Evolutionary conservation across 2,888 invertebrate genomes (phyloP).

Genomic region (Lamellibrachia satsuma): DNA sequence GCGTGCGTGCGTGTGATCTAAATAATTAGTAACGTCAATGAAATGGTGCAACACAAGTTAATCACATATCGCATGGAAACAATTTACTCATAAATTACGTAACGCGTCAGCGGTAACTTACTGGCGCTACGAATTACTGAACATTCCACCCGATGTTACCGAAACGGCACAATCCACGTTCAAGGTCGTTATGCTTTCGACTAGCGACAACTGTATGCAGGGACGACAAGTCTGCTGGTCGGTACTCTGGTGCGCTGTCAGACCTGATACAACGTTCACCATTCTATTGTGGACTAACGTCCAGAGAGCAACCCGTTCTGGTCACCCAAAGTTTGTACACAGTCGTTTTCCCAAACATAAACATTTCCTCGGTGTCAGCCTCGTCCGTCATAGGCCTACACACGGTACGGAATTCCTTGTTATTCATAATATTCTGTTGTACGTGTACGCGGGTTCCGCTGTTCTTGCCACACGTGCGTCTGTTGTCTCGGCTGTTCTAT

Average conservation of each 20-base stretch:
- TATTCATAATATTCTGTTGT: neutral
- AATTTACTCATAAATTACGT: neutral
- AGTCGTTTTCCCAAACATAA: neutral
- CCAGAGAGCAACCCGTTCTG: neutral
- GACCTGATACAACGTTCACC: neutral
- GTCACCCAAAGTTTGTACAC: neutral
- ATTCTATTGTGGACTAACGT: too few species aligned
- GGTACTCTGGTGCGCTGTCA: neutral
- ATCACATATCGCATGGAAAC: neutral
- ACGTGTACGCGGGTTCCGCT: neutral
- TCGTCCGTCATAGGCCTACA: neutral
- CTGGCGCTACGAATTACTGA: neutral
- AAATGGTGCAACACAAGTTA: neutral
- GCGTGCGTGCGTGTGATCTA: neutral
- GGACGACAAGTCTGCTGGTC: neutral
- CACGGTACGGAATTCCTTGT: neutral
- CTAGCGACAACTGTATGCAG: neutral
- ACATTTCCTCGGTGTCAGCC: neutral
- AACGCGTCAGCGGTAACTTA: neutral
- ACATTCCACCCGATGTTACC: neutral
- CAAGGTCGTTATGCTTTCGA: neutral
- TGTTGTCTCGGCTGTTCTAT: neutral
- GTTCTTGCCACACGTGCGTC: neutral
- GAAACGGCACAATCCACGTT: neutral
- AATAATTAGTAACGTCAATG: too few species aligned